phyloP scores from a whole-genome alignment of 2,888 invertebrate genomes.

The Ochropacha duplaris region DNA sequence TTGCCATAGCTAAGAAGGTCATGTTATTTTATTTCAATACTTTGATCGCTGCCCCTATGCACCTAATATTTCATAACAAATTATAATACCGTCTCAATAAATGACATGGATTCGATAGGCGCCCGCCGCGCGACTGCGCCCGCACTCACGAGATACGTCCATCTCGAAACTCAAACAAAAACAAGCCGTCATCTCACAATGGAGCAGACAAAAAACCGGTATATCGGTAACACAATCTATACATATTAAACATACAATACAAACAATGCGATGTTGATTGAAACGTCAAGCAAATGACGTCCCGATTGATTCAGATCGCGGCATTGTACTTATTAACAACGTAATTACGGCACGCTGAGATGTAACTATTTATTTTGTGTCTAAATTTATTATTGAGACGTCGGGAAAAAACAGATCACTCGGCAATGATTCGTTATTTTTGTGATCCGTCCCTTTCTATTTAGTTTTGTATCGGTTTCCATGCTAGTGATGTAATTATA shows the following conservation, averaged over 20 bases:
- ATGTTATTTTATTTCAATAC: slow-evolving; percentile 21
- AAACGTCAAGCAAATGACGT: slow-evolving; percentile 79
- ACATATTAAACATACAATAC: slow-evolving; percentile 79
- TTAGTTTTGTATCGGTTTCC: slow-evolving; percentile 68
- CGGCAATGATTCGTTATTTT: slow-evolving; percentile 72
- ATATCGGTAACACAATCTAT: slow-evolving; percentile 82
- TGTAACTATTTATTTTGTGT: slow-evolving; percentile 78
- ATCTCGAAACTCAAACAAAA: slow-evolving; percentile 46
- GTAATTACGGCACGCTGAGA: slow-evolving; percentile 78
- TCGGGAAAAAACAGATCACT: slow-evolving; percentile 63
- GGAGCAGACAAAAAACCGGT: slow-evolving; percentile 63
- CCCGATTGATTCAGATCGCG: slow-evolving; percentile 72
- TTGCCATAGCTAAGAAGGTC: slow-evolving; percentile 2
- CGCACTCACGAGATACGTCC: slow-evolving; percentile 13
- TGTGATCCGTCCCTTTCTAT: slow-evolving; percentile 42
- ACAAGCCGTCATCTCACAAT: slow-evolving; percentile 60
- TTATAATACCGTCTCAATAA: slow-evolving; percentile 63
- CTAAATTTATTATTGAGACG: slow-evolving; percentile 73
- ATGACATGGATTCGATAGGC: slow-evolving; percentile 46
- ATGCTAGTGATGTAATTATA: slow-evolving; percentile 22
- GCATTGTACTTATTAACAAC: slow-evolving; percentile 77
- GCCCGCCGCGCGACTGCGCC: slow-evolving; percentile 40
- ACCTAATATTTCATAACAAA: slow-evolving; percentile 67
- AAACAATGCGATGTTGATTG: slow-evolving; percentile 81
- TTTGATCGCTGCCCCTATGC: slow-evolving; percentile 36